Base-by-base conservation (phyloP, 2,888 invertebrate genomes). In the Pasiphila rectangulata region DNA sequence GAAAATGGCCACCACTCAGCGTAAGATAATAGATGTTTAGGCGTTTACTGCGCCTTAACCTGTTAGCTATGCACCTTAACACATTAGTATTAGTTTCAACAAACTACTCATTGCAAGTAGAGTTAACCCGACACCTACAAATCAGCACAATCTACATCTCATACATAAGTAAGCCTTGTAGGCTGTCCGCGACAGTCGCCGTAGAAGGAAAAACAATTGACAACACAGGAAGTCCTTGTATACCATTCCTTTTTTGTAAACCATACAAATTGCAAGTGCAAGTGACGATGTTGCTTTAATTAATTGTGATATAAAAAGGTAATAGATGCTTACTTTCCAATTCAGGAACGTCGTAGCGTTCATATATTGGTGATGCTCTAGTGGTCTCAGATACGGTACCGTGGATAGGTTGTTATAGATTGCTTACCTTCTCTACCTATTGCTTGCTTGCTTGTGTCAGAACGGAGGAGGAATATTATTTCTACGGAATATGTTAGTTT, bases 221-320 rank as follows among this genome's bases (percentile, higher is more conserved):
- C 56, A 60, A 65, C 56, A 55, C 72, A 71, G 78, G 75, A 77
- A 75, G 70, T 72, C 69, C 66, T 70, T 68, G 68, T 69, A 57
- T 56, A 59, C 52, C 57, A 54, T 64, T 62, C 68, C 66, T 62
- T 66, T 59, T 61, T 54, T 52, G 67, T 57, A 56, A 48, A 53
- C 54, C 37, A 54, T 59, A 63, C 64, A 62, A 63, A 63, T 59
- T 57, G 46, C 54, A 50, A 43, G 45, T 57, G 46, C 54, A 50
- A 43, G 45, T 63, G 55, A 61, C 62, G 56, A 63, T 56, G 13
- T 30, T 24, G 25, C 17, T 46, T 36, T 51, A 51, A 57, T 47
- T 54, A 48, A 38, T 37, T 15, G 38, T 20, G 37, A 45, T 42
- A 40, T 50, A 54, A 54, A 52, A 51, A 50, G 19, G 15, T 51